A percentile compares a stretch with the other conserved stretches of the same genome.
Conservation (phyloP, 2,888 invertebrate species). For the Plemyria rubiginata region DNA sequence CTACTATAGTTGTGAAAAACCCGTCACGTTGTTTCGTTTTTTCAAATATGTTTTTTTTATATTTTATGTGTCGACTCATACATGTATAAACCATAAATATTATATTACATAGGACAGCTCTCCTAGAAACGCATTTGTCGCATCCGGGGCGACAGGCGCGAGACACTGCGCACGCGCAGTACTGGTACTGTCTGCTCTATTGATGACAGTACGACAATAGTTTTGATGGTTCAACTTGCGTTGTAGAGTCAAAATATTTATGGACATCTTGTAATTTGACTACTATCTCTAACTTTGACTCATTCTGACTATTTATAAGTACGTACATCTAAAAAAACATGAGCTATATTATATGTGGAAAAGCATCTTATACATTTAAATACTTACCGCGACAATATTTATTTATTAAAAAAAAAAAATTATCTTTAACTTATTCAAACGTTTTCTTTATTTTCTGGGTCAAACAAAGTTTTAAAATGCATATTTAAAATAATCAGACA, state of each 20-base stretch:
- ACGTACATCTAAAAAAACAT: no score
- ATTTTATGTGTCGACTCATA: background rate
- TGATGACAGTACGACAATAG: slow-evolving; percentile 22
- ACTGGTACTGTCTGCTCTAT: slow-evolving; percentile 27
- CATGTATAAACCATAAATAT: background rate
- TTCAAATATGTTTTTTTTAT: background rate
- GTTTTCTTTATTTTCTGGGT: slow-evolving; percentile 7
- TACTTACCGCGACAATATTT: no score
- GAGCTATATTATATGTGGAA: no score
- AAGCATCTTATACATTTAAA: no score
- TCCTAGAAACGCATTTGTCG: slow-evolving; percentile 70
- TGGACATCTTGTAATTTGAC: no score
- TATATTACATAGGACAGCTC: slow-evolving; percentile 42
- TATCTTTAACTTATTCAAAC: no score
- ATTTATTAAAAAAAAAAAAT: no score
- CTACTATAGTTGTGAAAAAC: no score
- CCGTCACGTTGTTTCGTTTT: background rate
- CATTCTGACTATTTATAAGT: no score
- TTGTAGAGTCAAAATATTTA: no score
- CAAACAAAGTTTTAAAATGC: slow-evolving; percentile 1
- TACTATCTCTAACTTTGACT: no score
- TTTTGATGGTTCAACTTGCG: background rate
- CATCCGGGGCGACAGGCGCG: slow-evolving; percentile 73
- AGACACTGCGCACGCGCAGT: slow-evolving; percentile 55
- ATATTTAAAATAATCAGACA: background rate